Evolutionary conservation across 1,140 invertebrate genomes (phyloP).

Genomic region (Brachystomella parvula): DNA sequence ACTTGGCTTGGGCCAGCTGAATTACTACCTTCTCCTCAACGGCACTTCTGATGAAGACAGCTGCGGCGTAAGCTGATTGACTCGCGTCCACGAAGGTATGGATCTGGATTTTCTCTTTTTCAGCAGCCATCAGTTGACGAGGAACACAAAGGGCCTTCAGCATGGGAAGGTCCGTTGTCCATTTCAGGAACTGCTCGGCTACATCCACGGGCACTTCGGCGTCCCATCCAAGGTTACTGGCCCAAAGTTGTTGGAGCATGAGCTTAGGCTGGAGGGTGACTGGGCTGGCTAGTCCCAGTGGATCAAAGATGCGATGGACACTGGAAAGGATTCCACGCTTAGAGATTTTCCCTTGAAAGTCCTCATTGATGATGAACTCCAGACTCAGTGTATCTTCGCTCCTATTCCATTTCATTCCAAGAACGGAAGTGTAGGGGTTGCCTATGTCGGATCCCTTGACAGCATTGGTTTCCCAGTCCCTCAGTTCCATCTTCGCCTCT

Average conservation of each 20-base stretch:
- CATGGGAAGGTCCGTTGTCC: not conserved
- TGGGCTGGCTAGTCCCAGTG: not conserved
- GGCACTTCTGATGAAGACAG: not conserved
- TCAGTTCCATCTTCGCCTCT: slow-evolving; percentile 39
- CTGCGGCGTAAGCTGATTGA: slow-evolving; percentile 15
- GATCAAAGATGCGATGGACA: not conserved
- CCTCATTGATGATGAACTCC: not conserved
- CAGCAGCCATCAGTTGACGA: not conserved
- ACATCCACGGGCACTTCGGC: not conserved
- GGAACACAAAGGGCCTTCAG: not conserved
- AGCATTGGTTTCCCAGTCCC: slow-evolving; percentile 38
- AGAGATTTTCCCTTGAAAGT: not conserved
- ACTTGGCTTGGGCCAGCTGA: slow-evolving; percentile 11
- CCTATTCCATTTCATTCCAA: not conserved
- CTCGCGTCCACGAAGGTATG: slow-evolving; percentile 15
- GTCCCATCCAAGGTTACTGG: not conserved
- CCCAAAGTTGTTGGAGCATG: slow-evolving; percentile 5
- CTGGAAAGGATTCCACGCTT: not conserved
- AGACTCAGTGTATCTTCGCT: not conserved
- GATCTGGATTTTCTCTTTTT: not conserved
- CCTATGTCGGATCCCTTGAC: not conserved
- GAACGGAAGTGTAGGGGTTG: not conserved
- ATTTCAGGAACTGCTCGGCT: not conserved
- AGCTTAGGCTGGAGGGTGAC: not conserved
- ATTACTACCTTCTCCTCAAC: not conserved